Base-by-base conservation (phyloP, 2,888 invertebrate genomes). In the Hipparchia semele region DNA sequence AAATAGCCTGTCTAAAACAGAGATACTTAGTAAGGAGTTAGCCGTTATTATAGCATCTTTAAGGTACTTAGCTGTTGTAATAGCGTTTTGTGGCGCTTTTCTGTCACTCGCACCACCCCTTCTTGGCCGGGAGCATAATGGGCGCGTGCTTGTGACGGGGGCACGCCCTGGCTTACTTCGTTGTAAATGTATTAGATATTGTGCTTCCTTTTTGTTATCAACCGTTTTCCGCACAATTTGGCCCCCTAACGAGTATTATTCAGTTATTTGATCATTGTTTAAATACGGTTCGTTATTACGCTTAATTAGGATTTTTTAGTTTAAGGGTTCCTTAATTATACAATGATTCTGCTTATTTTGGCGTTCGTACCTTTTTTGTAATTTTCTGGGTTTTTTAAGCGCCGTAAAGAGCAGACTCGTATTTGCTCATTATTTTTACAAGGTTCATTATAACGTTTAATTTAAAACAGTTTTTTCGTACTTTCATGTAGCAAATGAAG, bases 71-170 rank as follows among this genome's bases (percentile, higher is more conserved):
- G 68, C 39, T 45, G n/a, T 53, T 67, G 8, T 70, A 13, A 53
- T 12, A 53, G 23, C 66, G 54, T 53, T 54, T 39, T 67, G 53
- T 12, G 56, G 56, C 45, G 6, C 56, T 56, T 56, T 67, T 39
- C 53, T 60, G 59, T 60, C 45, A 73, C 80, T 85, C 80, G 71
- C n/a, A 62, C 80, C 83, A 72, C 46, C 71, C 61, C 72, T 77
- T 80, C 78, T 80, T 80, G 79, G 84, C 80, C 75, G 76, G 79
- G 72, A 76, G 78, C 81, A 81, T 89, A 90, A 90, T 89, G 89
- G 87, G 81, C 84, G 88, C 87, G 87, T 92, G 92, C 84, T 85
- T 84, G 81, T 90, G 91, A 91, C 90, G 87, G 86, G 83, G 86
- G 82, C 87, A 85, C 87, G 87, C 87, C 89, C 87, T 81, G 77